Evolutionary conservation across 2,113 vertebrate species (phyloP).

Genomic region (Phasianus colchicus): DNA sequence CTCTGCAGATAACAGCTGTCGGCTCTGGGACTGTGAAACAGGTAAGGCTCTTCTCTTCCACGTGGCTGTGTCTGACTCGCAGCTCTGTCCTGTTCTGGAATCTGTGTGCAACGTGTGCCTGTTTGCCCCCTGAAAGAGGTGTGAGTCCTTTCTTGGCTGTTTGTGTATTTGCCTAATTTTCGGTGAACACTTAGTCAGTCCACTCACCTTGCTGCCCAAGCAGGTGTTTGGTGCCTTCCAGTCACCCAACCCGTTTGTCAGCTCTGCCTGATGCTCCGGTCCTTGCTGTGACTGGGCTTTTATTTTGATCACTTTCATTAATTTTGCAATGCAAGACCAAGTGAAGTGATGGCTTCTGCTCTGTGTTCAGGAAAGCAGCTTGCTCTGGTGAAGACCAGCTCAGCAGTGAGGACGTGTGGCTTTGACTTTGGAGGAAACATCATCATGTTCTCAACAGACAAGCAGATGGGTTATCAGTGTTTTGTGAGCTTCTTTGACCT

Average conservation of each 20-base stretch:
- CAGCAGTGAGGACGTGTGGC: conserved; percentile 93
- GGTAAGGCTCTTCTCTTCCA: conserved; percentile 69
- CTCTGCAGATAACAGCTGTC: conserved; percentile 96
- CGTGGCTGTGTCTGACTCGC: fast-evolving
- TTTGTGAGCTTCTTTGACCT: conserved; percentile 94
- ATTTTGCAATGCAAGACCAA: fast-evolving
- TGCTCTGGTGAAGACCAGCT: conserved; percentile 92
- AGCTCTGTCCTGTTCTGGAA: fast-evolving
- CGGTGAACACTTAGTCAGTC: neutral
- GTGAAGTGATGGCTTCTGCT: neutral
- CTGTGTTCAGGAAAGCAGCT: conserved; percentile 89
- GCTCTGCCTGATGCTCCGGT: fast-evolving
- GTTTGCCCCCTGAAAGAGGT: fast-evolving
- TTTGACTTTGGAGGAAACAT: conserved; percentile 99
- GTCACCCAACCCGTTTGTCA: neutral
- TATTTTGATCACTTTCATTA: neutral
- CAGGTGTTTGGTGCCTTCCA: fast-evolving
- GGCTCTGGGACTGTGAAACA: conserved; percentile 97
- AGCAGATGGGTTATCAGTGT: conserved; percentile 99
- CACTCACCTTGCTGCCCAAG: fast-evolving
- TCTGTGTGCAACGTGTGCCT: fast-evolving
- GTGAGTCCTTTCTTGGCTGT: neutral
- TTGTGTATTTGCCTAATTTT: neutral
- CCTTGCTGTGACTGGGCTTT: too few relatives aligned
- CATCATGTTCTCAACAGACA: conserved; percentile 99